Conservation (phyloP, 2,113 vertebrate genomes). For the Harpagus bidentatus region DNA sequence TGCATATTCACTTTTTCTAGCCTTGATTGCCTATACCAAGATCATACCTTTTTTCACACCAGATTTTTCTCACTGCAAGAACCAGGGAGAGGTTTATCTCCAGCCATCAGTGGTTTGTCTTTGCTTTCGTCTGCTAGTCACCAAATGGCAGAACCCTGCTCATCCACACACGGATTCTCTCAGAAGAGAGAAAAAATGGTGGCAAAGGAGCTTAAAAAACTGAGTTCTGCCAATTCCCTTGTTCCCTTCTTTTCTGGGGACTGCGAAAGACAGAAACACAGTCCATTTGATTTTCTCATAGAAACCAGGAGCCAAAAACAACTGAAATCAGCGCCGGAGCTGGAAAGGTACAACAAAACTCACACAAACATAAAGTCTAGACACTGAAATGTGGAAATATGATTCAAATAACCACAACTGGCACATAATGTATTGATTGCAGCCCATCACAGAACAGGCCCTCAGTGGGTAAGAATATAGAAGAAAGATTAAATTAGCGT, state of each 20-base stretch:
- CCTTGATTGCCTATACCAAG: background rate
- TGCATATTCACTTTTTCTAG: background rate
- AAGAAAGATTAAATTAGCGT: background rate
- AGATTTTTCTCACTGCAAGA: background rate
- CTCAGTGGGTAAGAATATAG: background rate
- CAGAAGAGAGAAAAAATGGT: background rate
- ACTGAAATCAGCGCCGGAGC: conserved; percentile 41
- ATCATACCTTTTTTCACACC: background rate
- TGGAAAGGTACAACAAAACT: conserved; percentile 61
- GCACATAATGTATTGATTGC: conserved; percentile 6
- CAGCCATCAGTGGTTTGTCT: background rate
- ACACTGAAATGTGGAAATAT: conserved; percentile 64
- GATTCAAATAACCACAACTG: conserved; percentile 60
- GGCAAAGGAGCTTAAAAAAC: background rate
- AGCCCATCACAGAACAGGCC: background rate
- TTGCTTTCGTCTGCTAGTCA: background rate
- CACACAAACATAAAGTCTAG: conserved; percentile 60
- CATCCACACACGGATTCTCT: background rate
- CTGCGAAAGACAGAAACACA: conserved; percentile 1
- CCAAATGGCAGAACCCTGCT: background rate
- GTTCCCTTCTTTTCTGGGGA: background rate
- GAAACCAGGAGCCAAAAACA: conserved; percentile 52
- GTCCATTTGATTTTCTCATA: conserved; percentile 18
- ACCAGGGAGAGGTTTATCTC: background rate
- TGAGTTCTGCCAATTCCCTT: background rate